Percentiles rank a stretch among this genome's conserved stretches.
Evolutionary conservation across 2,113 vertebrate species (phyloP).

Genomic region (Pavo muticus): DNA sequence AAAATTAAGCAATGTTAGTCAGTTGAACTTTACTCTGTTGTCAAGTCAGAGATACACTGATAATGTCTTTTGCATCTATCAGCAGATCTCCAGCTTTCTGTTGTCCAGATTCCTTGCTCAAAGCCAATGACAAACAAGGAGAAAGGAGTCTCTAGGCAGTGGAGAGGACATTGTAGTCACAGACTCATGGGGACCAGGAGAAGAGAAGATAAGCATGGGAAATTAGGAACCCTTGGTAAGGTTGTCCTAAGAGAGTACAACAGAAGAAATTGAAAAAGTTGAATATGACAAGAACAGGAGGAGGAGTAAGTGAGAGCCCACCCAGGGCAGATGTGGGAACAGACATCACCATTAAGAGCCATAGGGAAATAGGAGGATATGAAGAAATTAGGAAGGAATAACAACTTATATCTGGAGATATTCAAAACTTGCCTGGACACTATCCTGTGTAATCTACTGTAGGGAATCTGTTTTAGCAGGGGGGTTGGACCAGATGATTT

Average conservation of each 20-base stretch:
- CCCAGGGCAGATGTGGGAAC: background rate
- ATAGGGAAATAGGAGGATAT: background rate
- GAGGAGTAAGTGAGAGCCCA: background rate
- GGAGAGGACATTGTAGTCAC: background rate
- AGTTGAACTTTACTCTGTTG: background rate
- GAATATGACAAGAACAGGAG: background rate
- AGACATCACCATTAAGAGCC: background rate
- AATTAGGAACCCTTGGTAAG: background rate
- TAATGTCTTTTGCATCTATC: background rate
- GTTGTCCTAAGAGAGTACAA: rapidly evolving
- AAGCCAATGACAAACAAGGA: background rate
- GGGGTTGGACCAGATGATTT: no score
- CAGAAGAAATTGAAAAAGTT: background rate
- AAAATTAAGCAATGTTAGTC: background rate
- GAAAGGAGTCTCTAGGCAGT: background rate
- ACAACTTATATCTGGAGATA: background rate
- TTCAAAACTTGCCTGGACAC: no score
- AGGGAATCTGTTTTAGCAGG: no score
- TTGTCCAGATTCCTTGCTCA: background rate
- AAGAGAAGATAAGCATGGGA: background rate
- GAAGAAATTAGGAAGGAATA: background rate
- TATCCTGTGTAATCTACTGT: no score
- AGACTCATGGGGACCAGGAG: background rate
- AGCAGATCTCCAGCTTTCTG: background rate
- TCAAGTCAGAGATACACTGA: background rate